Base-by-base conservation (phyloP, 2,797 vertebrate genomes). In the Mormyrops attenuatus region DNA sequence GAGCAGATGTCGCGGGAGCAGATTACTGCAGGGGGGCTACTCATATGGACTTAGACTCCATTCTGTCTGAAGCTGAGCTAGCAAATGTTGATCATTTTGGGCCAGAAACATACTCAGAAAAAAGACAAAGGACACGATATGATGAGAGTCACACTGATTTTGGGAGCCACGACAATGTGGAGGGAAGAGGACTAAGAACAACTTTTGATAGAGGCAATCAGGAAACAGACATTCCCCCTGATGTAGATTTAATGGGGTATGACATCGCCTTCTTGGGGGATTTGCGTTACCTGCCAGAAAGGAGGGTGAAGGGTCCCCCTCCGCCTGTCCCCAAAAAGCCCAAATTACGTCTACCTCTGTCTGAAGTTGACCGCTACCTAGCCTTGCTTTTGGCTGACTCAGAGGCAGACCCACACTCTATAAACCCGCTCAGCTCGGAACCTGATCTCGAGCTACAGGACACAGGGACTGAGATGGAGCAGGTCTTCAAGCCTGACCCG, bases 231-330 rank as follows among this genome's bases (percentile, higher is more conserved):
- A 34, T 57, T 57, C 53, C 52, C 50, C 50, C 53, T 41, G 85
- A 57, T 26, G 17, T 41, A 30, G 85, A 57, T 55, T 55, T 41
- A 55, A 26, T n/a, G 44, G 41, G 60, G 13, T 69, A 44, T 26
- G 38, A 66, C 44, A 44, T 22, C 38, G 6, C 87, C 1, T 47
- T 44, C 20, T 88, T 41, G 34, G 44, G 34, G 38, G 60, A 44
- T 63, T 22, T 66, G 57, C 9, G n/a, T n/a, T 44, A 41, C 38
- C 92, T 93, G 89, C 90, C 93, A 38, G 94, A 94, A 90, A 94
- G 93, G 89, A 88, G 88, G 89, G 92, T 87, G 91, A 92, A 94
- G 92, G 92, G 89, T 47, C 94, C 93, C 0, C 94, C 94, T 49
- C 94, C 95, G 52, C 88, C 93, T 17, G 90, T 92, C 5, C 85